A percentile compares a stretch with the other conserved stretches of the same genome.
These are phyloP conservation scores for Xenotilapia caudafasciata DNA, from an alignment of 2,113 vertebrate genomes.

Conservation along the genomic window DNA sequence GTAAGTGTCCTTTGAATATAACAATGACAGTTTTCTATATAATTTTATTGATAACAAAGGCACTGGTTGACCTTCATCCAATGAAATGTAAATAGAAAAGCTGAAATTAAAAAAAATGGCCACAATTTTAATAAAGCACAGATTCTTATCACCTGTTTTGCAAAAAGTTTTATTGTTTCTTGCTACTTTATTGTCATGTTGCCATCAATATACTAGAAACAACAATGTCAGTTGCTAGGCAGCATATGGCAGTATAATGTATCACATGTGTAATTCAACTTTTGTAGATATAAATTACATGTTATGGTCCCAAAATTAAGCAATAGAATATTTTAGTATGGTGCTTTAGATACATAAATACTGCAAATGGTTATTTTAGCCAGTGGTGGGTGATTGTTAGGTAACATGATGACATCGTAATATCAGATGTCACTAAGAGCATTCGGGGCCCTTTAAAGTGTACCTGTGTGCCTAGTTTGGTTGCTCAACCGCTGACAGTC, in stretches of 20 bases:
- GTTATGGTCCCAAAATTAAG: background rate
- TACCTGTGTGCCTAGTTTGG: background rate
- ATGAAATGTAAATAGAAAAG: background rate
- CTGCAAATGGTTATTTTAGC: background rate
- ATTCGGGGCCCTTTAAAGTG: background rate
- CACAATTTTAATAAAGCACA: background rate
- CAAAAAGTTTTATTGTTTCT: background rate
- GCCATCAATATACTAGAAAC: background rate
- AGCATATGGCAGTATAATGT: background rate
- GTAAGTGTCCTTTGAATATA: slow-evolving; percentile 61
- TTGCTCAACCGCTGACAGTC: background rate
- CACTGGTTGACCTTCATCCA: background rate
- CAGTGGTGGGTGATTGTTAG: background rate
- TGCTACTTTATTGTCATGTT: slow-evolving; percentile 3
- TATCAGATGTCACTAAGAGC: background rate
- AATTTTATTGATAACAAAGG: background rate
- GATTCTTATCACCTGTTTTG: background rate
- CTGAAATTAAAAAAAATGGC: background rate
- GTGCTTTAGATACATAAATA: background rate
- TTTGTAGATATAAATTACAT: background rate
- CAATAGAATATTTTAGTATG: background rate
- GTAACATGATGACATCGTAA: background rate
- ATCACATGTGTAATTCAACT: background rate
- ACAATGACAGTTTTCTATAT: background rate
- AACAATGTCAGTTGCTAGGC: background rate